Evolutionary conservation across 2,797 vertebrate genomes (phyloP), one percentile per base, ranked within the genome.

Genomic region (Holocentrus rufus): DNA sequence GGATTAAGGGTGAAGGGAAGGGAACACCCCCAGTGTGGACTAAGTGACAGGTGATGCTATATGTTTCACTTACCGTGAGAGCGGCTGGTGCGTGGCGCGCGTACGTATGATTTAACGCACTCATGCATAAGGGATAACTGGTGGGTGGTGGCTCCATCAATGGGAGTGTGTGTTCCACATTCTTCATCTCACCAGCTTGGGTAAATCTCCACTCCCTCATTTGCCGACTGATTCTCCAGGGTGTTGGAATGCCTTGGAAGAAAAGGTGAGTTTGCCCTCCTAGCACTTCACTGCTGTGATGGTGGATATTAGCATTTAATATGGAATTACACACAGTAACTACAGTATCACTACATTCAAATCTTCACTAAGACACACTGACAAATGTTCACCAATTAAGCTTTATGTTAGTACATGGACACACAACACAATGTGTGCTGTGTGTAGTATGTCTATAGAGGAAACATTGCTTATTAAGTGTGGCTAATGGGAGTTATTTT

Each of bases 151-250:
- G 67, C 80, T 85, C 71, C 78, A 81, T 90, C 79, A 76, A 61
- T 81, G 75, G 50, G 52, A 50, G 67, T 69, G 75, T 71, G 76
- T 77, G 68, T 74, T 78, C 65, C 57, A 82, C 82, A 80, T 81
- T 83, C 85, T 84, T 76, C 77, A 82, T 83, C 56, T 49, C 39
- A 72, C 52, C 59, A 2, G 65, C 85, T 76, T 15, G 73, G 56
- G 36, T 70, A 81, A 88, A 87, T 88, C 89, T 81, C 73, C 68
- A 83, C 74, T 70, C 31, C 77, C 61, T 88, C 79, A 81, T 88
- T 82, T 86, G 79, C 67, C 78, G 65, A 65, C 59, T 65, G 69
- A 82, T 68, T 79, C 71, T 77, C 70, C 49, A 52, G 60, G 81
- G 74, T 53, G 68, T 23, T 74, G 77, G 76, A 85, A 77, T 76